phyloP scores from a whole-genome alignment of 2,888 invertebrate genomes.

The Neria commutata region DNA sequence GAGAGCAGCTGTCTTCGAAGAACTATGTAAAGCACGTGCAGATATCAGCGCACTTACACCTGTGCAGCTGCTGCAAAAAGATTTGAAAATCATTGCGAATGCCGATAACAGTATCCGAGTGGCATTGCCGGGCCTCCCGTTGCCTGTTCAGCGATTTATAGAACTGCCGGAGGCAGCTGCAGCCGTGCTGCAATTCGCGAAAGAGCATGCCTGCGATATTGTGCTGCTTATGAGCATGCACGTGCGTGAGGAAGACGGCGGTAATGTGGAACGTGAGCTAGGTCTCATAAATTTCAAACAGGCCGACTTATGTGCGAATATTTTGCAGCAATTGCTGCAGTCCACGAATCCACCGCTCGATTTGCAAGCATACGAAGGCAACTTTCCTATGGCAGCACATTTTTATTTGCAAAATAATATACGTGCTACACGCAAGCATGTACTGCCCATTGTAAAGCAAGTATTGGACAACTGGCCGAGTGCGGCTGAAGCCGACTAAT shows the following conservation, averaged over 20 bases:
- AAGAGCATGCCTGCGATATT: conserved; percentile 58
- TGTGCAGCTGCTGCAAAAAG: conserved; percentile 75
- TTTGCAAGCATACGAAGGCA: conserved; percentile 58
- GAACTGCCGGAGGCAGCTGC: conserved; percentile 56
- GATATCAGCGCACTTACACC: conserved; percentile 71
- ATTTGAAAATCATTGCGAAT: conserved; percentile 72
- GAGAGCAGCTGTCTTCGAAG: conserved; percentile 63
- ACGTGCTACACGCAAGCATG: conserved; percentile 71
- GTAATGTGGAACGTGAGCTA: conserved; percentile 66
- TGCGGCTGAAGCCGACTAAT: no score
- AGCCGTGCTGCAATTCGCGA: conserved; percentile 65
- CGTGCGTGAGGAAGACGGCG: conserved; percentile 54
- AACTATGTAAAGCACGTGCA: conserved; percentile 69
- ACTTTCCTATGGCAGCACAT: conserved; percentile 59
- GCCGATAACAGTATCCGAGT: conserved; percentile 64
- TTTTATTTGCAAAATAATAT: conserved; percentile 68
- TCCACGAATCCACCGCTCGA: conserved; percentile 41
- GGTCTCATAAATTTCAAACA: conserved; percentile 63
- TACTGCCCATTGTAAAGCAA: conserved; percentile 69
- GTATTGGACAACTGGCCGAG: conserved; percentile 54
- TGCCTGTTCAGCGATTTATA: conserved; percentile 50
- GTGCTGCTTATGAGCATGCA: conserved; percentile 71
- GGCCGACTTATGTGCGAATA: conserved; percentile 41
- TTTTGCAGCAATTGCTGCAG: conserved; percentile 38
- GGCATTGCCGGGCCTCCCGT: conserved; percentile 64